Evolutionary conservation across 2,113 vertebrate species (phyloP), one percentile per base, ranked within the genome.

Genomic region (Brachyistius frenatus): DNA sequence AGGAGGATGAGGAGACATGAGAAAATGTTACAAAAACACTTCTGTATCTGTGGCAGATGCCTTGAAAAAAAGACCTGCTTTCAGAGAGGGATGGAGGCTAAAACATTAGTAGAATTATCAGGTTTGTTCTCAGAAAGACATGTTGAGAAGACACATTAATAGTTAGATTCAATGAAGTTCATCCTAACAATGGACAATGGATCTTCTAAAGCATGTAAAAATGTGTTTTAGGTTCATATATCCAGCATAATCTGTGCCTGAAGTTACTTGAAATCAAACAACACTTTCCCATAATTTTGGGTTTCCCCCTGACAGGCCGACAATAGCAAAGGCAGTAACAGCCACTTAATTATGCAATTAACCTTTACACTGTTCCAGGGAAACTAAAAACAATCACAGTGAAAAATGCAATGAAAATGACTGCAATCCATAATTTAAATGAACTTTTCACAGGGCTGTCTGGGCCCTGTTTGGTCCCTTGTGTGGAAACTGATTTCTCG

Each of bases 271-370:
- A 36, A 71, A 31, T 15, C 7, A 23, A 74, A 76, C 30, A 62
- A 7, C 50, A 13, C n/a, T 58, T 80, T 64, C 30, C 39, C 16
- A 76, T 73, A 5, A 86, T 63, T 23, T 66, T 67, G 16, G 6
- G 32, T 16, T 66, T 54, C 41, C 57, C 67, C 15, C 49, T 61
- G 72, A 67, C 61, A 62, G 35, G n/a, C 46, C 2, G 15, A 69
- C 61, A 88, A 73, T 65, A 81, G 69, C 49, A 66, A 77, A 72
- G 52, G 75, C 68, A 71, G 50, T 46, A 86, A 73, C 33, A 32
- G 76, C 58, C n/a, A 88, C 53, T 81, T 78, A 78, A 89, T 90
- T 76, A 80, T 67, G 80, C 61, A 86, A 85, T 92, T 91, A 92
- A 92, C 83, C 91, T 92, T 91, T 90, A 64, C 14, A 63, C 58